phyloP scores from a whole-genome alignment of 2,113 vertebrate genomes.

The Silurus meridionalis region DNA sequence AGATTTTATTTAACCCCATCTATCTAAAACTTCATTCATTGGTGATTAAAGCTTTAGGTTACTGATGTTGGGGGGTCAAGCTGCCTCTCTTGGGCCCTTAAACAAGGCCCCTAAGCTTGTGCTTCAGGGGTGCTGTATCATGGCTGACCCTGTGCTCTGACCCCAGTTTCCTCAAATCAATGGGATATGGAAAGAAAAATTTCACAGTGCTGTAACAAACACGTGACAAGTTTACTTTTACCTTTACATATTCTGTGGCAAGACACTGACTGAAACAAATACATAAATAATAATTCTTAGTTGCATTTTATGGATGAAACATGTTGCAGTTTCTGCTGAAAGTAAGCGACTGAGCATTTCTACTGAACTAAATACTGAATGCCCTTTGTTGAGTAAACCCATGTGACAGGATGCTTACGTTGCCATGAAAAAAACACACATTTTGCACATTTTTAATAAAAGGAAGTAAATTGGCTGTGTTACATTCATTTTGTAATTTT shows the following conservation, averaged over 20 bases:
- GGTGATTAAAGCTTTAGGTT: too few relatives aligned
- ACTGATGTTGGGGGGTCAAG: too few relatives aligned
- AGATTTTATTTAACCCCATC: not conserved
- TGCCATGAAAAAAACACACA: not conserved
- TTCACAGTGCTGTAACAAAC: too few relatives aligned
- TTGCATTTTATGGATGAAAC: not conserved
- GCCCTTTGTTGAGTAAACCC: not conserved
- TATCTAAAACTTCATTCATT: not conserved
- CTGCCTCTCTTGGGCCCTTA: too few relatives aligned
- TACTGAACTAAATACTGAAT: not conserved
- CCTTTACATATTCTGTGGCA: too few relatives aligned
- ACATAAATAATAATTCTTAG: not conserved
- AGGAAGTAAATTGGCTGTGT: not conserved
- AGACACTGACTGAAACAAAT: not conserved
- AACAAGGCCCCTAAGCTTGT: too few relatives aligned
- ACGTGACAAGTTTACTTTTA: too few relatives aligned
- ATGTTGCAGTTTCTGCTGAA: not conserved
- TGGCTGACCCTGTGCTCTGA: too few relatives aligned
- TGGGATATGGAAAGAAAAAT: too few relatives aligned
- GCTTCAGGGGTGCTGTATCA: too few relatives aligned
- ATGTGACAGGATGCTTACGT: constrained; percentile 4
- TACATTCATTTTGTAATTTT: not conserved
- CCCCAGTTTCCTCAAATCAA: too few relatives aligned
- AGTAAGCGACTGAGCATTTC: not conserved
- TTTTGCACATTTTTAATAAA: constrained; percentile 11